These are phyloP conservation scores for Spisula subtruncata DNA, from an alignment of 2,888 invertebrate species.

Conservation along the genomic window DNA sequence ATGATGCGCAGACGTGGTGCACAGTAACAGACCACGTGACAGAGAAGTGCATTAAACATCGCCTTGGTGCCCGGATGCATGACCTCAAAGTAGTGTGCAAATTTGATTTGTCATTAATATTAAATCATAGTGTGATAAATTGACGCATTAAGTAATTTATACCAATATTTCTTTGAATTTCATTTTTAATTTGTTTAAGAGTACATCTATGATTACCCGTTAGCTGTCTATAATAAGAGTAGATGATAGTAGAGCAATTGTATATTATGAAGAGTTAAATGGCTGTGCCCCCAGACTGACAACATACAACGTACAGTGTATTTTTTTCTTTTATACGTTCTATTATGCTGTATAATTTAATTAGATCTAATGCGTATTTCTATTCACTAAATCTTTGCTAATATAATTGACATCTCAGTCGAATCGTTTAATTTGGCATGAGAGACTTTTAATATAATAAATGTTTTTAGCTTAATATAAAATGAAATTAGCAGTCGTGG, in stretches of 20 bases:
- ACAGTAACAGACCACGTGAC: too few relatives aligned
- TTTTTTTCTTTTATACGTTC: neutral
- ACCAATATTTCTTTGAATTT: neutral
- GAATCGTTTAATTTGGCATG: constrained; percentile 40
- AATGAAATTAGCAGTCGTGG: constrained; percentile 31
- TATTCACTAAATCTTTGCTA: neutral
- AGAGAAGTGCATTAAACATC: too few relatives aligned
- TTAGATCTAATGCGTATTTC: constrained; percentile 20
- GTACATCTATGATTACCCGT: neutral
- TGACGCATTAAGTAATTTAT: neutral
- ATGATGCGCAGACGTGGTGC: too few relatives aligned
- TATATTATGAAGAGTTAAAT: neutral
- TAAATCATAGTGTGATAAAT: too few relatives aligned
- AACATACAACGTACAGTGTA: neutral
- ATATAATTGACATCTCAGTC: constrained; percentile 22
- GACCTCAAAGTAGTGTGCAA: too few relatives aligned
- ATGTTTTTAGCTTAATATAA: constrained; percentile 23
- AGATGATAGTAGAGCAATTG: neutral
- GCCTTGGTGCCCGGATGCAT: too few relatives aligned
- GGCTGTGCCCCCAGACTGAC: constrained; percentile 23
- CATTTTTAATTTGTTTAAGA: neutral
- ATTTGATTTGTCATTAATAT: too few relatives aligned
- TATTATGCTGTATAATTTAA: neutral
- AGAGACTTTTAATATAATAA: constrained; percentile 19
- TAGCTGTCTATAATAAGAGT: neutral